Base-by-base conservation (phyloP, 2,888 invertebrate species). In the Noctua comes region DNA sequence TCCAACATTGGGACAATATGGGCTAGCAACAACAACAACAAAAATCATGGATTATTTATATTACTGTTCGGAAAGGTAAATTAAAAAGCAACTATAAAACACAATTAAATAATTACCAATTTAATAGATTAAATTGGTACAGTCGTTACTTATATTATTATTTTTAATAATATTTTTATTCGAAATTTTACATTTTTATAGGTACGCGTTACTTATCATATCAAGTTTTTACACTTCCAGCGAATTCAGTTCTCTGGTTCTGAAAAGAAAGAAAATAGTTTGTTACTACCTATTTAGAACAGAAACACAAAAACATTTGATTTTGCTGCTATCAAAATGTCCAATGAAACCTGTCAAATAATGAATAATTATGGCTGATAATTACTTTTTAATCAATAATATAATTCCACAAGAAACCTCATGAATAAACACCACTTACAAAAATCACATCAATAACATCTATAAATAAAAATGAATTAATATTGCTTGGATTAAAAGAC, bases 31-130 rank as follows among this genome's bases (percentile, higher is more conserved):
- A 36, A 36, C 36, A 36, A 31, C 31, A 21, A 21, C 10, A 43
- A n/a, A 3, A n/a, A 43, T n/a, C 16, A n/a, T 65, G 7, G 7
- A 27, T 27, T 27, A 36, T 40, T 36, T 36, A 36, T n/a, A 65
- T 7, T 40, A 59, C 24, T 51, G 6, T 54, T 81, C 16, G 13
- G 27, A 27, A 54, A 43, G 16, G 24, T 16, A 40, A 82, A 66
- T 66, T 59, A 65, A 76, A 76, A 82, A 31, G 5, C 31, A 48
- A 48, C 3, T 36, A 36, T 57, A 31, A 27, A 36, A 46, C 2
- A n/a, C 8, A 75, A n/a, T 76, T 27, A 76, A 4, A 68, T 76
- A 76, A 68, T 59, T 79, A 76, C 16, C 31, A 83, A 76, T 76
- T 48, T 40, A 48, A 40, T 57, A 54, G 43, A n/a, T 66, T n/a